Percentiles rank a stretch among this genome's conserved stretches.
These are phyloP conservation scores for Tenthredo scrophulariae DNA, from an alignment of 2,888 invertebrate species.

Conservation along the genomic window DNA sequence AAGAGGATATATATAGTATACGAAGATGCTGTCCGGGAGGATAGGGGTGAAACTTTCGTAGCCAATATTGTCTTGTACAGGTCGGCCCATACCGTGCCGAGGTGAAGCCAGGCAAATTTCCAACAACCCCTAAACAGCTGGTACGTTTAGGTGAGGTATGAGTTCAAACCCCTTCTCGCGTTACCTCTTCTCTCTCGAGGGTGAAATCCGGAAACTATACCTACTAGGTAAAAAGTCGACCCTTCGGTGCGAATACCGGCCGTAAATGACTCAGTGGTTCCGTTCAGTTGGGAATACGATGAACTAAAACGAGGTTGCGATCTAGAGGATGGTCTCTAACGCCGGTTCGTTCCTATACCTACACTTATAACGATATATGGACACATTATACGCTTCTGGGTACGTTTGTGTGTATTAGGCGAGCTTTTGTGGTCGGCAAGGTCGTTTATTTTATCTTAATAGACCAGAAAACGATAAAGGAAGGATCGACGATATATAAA, in stretches of 20 bases:
- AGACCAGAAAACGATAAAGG: conserved; percentile 52
- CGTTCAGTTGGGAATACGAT: conserved; percentile 39
- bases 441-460: conserved; percentile 54
- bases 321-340: not conserved
- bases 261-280: conserved; percentile 45
- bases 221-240: conserved; percentile 46
- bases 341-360: not conserved
- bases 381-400: not conserved
- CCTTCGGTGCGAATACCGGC: conserved; percentile 33
- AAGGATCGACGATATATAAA: conserved; percentile 18
- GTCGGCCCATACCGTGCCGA: not conserved
- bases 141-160: not conserved
- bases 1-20: not conserved
- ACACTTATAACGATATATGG: conserved; percentile 34
- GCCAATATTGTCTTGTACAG: conserved; percentile 23
- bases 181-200: conserved; percentile 1
- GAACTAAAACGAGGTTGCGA: conserved; percentile 16
- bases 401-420: not conserved
- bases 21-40: not conserved
- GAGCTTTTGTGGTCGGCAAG: conserved; percentile 36
- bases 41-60: not conserved
- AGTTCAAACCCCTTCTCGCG: not conserved
- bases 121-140: conserved; percentile 38
- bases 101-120: conserved; percentile 26
- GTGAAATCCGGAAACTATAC: conserved; percentile 30